These are phyloP conservation scores for Phoronis australis DNA, from an alignment of 2,888 invertebrate species.

Conservation along the genomic window DNA sequence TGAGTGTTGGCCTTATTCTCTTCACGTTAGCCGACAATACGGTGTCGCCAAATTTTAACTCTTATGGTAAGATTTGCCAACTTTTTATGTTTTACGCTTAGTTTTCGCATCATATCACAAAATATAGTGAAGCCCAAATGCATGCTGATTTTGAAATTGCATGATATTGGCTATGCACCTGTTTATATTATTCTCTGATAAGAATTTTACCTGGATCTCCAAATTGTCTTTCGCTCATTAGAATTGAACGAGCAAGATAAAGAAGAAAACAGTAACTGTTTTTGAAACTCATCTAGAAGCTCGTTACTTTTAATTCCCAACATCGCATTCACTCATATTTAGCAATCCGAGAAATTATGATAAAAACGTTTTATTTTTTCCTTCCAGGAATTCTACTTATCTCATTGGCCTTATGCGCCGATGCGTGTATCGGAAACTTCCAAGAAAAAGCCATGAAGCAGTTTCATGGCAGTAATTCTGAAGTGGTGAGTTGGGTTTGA, in stretches of 20 bases:
- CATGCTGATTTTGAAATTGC: not conserved
- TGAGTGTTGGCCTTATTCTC: conserved; percentile 84
- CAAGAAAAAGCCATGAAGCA: conserved; percentile 92
- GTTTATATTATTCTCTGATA: too few relatives aligned
- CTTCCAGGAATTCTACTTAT: conserved; percentile 55
- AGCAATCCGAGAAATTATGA: too few relatives aligned
- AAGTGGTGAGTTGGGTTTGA: conserved; percentile 63
- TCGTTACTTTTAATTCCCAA: too few relatives aligned
- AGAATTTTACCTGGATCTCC: too few relatives aligned
- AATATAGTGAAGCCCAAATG: not conserved
- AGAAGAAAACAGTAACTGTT: too few relatives aligned
- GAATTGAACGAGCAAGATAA: too few relatives aligned
- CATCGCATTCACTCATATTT: too few relatives aligned
- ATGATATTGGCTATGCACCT: too few relatives aligned
- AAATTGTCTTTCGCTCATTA: too few relatives aligned
- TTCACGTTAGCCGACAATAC: conserved; percentile 77
- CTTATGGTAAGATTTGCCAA: conserved; percentile 54
- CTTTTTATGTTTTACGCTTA: not conserved
- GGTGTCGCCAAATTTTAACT: conserved; percentile 61
- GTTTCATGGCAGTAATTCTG: conserved; percentile 76
- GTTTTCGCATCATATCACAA: not conserved
- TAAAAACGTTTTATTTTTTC: not conserved
- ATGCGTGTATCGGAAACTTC: conserved; percentile 93
- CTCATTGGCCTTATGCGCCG: conserved; percentile 80
- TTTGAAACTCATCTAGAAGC: too few relatives aligned